A percentile compares a stretch with the other conserved stretches of the same genome.
Evolutionary conservation across 1,140 invertebrate species (phyloP).

Genomic region (Stenopsyche tienmushanensis): DNA sequence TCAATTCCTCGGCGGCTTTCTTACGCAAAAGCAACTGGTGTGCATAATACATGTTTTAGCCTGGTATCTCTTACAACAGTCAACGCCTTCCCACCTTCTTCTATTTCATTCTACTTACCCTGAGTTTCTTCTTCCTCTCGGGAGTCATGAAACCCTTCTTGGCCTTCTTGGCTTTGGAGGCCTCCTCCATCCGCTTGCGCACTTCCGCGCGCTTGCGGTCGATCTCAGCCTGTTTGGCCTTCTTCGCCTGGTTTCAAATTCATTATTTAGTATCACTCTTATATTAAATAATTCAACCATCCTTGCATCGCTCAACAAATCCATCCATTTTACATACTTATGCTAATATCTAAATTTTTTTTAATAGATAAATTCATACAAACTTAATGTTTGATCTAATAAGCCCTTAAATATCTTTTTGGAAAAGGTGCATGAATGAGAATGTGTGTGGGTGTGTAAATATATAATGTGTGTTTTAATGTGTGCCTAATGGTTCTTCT

Average conservation of each 20-base stretch:
- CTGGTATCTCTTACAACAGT: no score
- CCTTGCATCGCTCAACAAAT: no score
- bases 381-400: slow-evolving; percentile 1
- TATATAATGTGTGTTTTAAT: slow-evolving; percentile 2
- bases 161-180: slow-evolving; percentile 91
- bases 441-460: neutral
- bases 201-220: slow-evolving; percentile 94
- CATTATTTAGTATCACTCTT: neutral
- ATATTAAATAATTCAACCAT: neutral
- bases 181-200: slow-evolving; percentile 92
- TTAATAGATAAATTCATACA: no score
- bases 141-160: slow-evolving; percentile 99
- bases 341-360: no score
- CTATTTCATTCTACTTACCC: slow-evolving; percentile 64
- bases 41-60: neutral
- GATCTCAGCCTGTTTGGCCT: slow-evolving; percentile 91
- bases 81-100: neutral
- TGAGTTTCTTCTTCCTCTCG: slow-evolving; percentile 97
- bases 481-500: slow-evolving; percentile 6
- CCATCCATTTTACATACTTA: no score
- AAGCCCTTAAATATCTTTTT: no score
- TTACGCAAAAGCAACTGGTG: slow-evolving; percentile 94
- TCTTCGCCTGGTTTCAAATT: slow-evolving; percentile 74
- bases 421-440: neutral
- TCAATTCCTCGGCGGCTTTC: slow-evolving; percentile 99